Evolutionary conservation across 2,888 invertebrate genomes (phyloP).

Genomic region (Pollenia amentaria): DNA sequence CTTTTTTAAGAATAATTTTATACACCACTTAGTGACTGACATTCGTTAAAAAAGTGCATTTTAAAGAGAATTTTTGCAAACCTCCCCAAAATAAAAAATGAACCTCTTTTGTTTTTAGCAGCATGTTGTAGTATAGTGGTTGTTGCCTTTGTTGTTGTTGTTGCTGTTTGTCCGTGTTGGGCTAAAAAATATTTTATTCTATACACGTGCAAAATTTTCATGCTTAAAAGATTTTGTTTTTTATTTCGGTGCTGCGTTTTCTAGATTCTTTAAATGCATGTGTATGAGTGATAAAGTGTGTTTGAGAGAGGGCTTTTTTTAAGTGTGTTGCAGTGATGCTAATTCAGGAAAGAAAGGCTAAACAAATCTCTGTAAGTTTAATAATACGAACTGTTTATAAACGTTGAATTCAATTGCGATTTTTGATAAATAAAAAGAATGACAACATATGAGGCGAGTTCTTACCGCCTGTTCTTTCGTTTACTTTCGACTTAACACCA

Average conservation of each 20-base stretch:
- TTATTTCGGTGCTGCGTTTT: conserved; percentile 41
- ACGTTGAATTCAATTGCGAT: too few relatives aligned
- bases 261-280: conserved; percentile 33
- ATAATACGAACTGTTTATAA: too few relatives aligned
- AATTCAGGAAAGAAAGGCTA: not conserved
- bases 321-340: conserved; percentile 23
- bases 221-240: conserved; percentile 63
- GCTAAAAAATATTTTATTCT: conserved; percentile 65
- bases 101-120: conserved; percentile 46
- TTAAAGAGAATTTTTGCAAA: conserved; percentile 67
- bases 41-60: conserved; percentile 27
- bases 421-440: too few relatives aligned
- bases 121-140: not conserved
- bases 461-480: too few relatives aligned
- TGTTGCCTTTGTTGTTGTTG: not conserved
- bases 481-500: too few relatives aligned
- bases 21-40: conserved; percentile 43
- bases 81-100: conserved; percentile 52
- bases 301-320: conserved; percentile 36
- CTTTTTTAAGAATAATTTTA: conserved; percentile 34
- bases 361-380: too few relatives aligned
- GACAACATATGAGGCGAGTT: too few relatives aligned
- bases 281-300: not conserved
- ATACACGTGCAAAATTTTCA: conserved; percentile 72
- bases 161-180: conserved; percentile 28